A percentile compares a stretch with the other conserved stretches of the same genome.
Conservation (phyloP, 1,140 invertebrate genomes). For the Orchestia grillus region DNA sequence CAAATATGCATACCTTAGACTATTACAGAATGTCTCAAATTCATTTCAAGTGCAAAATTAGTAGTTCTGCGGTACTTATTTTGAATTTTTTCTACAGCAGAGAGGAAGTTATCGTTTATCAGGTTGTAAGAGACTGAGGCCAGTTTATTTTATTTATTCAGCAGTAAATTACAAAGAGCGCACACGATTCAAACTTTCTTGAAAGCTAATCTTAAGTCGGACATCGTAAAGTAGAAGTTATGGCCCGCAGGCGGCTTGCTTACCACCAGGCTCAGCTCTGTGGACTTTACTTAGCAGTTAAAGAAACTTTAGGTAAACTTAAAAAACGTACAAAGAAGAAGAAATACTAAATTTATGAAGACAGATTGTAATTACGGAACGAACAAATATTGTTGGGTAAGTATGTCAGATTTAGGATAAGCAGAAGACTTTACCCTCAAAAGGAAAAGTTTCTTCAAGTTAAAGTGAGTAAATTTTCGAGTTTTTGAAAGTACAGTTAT, state of each 20-base stretch:
- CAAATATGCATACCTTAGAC: neutral
- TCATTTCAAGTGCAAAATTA: too few relatives aligned
- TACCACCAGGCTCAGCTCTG: neutral
- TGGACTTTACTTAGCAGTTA: neutral
- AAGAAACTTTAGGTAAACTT: neutral
- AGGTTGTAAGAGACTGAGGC: neutral
- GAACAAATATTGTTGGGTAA: neutral
- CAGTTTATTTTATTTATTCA: neutral
- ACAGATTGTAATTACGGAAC: neutral
- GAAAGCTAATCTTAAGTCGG: constrained; percentile 7
- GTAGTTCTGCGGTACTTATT: neutral
- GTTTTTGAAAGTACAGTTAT: neutral
- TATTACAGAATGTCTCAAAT: neutral
- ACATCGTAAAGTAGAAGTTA: constrained; percentile 1
- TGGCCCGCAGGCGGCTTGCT: neutral
- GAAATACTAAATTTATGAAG: neutral
- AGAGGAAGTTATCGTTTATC: neutral
- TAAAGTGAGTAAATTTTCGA: neutral
- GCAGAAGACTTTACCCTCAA: neutral
- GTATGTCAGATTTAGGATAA: too few relatives aligned
- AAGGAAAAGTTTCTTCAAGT: neutral
- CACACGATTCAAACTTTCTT: constrained; percentile 1
- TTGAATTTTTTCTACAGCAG: neutral
- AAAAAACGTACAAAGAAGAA: neutral
- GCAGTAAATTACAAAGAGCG: neutral